These are phyloP conservation scores for Ricordea florida DNA, from an alignment of 92 coral and sea anemone genomes.

Conservation along the genomic window DNA sequence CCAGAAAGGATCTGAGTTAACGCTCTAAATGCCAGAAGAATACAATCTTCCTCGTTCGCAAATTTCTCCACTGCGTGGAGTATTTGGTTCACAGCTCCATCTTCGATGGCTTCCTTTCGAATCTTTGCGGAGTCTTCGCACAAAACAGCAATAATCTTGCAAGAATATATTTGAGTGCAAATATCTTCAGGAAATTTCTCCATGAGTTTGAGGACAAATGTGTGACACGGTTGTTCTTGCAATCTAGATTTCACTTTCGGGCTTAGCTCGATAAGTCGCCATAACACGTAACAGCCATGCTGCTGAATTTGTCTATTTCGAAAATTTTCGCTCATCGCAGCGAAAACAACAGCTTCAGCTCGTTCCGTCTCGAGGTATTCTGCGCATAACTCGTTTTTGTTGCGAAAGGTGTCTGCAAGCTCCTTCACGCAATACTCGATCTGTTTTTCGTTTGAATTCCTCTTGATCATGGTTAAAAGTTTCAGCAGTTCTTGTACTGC, in stretches of 20 bases:
- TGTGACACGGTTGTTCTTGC: constrained; percentile 19
- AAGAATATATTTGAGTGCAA: constrained; percentile 63
- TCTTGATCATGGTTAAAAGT: constrained; percentile 40
- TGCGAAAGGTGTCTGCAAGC: constrained; percentile 63
- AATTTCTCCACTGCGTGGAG: constrained; percentile 61
- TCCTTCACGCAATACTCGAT: constrained; percentile 56
- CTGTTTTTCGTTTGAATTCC: constrained; percentile 52
- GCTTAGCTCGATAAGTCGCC: constrained; percentile 59
- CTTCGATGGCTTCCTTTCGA: constrained; percentile 27
- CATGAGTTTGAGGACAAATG: constrained; percentile 56
- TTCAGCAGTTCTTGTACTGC: constrained; percentile 24
- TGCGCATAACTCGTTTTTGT: constrained; percentile 2
- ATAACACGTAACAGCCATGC: constrained; percentile 56
- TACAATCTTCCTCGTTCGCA: constrained; percentile 75
- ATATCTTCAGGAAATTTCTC: constrained; percentile 20
- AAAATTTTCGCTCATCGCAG: constrained; percentile 42
- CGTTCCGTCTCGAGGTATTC: constrained; percentile 26
- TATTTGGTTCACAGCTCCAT: constrained; percentile 47
- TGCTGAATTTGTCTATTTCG: constrained; percentile 59
- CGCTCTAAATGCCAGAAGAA: constrained; percentile 64
- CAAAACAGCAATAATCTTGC: constrained; percentile 61
- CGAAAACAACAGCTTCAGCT: constrained; percentile 51
- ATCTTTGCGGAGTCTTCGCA: constrained; percentile 4
- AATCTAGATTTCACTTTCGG: constrained; percentile 35
- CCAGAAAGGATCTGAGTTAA: constrained; percentile 43